A percentile compares a stretch with the other conserved stretches of the same genome.
These are phyloP conservation scores for Emesis furor DNA, from an alignment of 2,888 invertebrate species.

Conservation along the genomic window DNA sequence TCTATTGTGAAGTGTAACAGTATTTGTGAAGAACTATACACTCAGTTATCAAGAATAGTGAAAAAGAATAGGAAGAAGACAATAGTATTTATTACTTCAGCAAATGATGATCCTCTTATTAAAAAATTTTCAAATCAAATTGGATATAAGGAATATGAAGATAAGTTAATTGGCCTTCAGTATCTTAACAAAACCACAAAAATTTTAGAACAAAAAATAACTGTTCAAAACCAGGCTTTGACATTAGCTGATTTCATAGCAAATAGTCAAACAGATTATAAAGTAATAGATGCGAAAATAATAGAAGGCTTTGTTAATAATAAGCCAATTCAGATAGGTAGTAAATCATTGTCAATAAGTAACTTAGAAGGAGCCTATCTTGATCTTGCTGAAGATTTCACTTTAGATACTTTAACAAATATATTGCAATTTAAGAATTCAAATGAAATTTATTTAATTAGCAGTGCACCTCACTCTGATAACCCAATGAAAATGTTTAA, in stretches of 20 bases:
- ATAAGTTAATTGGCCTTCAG: slow-evolving; percentile 5
- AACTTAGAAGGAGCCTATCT: slow-evolving; percentile 5
- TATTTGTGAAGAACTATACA: not conserved
- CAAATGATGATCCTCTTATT: not conserved
- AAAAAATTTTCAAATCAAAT: not conserved
- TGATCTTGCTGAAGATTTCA: not conserved
- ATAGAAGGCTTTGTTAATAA: not conserved
- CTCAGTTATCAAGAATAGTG: not conserved
- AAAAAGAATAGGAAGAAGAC: not conserved
- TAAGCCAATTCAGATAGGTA: not conserved
- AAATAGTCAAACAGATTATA: not conserved
- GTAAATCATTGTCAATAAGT: not conserved
- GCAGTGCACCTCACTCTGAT: not conserved
- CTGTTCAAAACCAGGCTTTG: not conserved
- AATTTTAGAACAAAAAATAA: not conserved
- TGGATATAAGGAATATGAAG: slow-evolving; percentile 11
- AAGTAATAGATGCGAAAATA: not conserved
- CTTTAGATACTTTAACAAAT: not conserved
- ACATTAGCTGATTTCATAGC: not conserved
- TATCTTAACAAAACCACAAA: not conserved
- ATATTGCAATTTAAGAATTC: not conserved
- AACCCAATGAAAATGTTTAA: not conserved
- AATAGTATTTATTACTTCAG: not conserved
- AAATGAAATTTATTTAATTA: not conserved
- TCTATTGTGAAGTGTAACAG: not conserved